Evolutionary conservation across 1,140 invertebrate genomes (phyloP).

Genomic region (Bombus waltoni): DNA sequence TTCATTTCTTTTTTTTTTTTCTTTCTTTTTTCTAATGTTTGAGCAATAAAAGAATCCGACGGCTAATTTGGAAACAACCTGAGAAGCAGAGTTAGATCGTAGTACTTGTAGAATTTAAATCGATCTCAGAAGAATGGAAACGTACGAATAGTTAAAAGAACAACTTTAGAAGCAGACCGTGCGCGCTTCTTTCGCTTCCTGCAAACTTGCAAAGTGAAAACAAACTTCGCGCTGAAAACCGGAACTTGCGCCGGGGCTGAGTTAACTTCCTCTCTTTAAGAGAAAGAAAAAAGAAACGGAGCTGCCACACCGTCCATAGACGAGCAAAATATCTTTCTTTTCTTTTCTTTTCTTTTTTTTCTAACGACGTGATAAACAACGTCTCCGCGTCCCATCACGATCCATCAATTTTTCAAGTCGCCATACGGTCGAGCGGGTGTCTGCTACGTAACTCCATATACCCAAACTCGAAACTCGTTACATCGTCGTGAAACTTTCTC

Average conservation of each 20-base stretch:
- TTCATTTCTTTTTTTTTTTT: too few relatives aligned
- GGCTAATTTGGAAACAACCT: too few relatives aligned
- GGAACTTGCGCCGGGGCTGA: not conserved
- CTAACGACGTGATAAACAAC: conserved; percentile 15
- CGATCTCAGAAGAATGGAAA: too few relatives aligned
- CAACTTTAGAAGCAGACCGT: not conserved
- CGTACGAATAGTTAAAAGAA: too few relatives aligned
- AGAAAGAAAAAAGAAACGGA: not conserved
- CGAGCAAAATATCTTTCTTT: not conserved
- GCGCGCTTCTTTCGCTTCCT: too few relatives aligned
- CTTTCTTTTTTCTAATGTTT: too few relatives aligned
- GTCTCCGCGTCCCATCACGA: not conserved
- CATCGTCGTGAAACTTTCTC: not conserved
- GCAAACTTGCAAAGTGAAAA: not conserved
- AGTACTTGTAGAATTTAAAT: too few relatives aligned
- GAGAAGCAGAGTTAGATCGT: too few relatives aligned
- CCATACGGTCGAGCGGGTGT: not conserved
- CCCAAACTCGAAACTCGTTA: not conserved
- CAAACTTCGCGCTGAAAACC: not conserved
- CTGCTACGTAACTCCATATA: not conserved
- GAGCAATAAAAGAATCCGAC: too few relatives aligned
- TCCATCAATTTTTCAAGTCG: conserved; percentile 18
- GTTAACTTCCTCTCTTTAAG: not conserved
- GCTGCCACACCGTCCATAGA: not conserved
- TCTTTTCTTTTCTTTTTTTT: not conserved